These are phyloP conservation scores for Oryzias woworae DNA, from an alignment of 2,113 vertebrate species.

Conservation along the genomic window DNA sequence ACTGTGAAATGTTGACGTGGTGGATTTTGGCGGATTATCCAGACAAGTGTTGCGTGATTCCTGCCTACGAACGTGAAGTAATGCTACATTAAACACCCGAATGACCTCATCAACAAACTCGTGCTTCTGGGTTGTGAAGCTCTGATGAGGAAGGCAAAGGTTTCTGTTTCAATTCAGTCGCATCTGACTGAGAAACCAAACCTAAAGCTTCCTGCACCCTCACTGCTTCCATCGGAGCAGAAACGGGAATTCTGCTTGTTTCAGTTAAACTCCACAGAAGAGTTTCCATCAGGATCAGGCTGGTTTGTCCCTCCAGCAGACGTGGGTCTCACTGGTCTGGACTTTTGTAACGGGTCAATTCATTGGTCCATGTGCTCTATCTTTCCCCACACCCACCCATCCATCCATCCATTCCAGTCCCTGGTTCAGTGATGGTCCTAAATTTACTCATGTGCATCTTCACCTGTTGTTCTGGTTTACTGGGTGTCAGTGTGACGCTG, in stretches of 20 bases:
- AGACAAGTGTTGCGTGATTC: slow-evolving; percentile 36
- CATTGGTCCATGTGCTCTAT: slow-evolving; percentile 6
- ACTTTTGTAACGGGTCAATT: background rate
- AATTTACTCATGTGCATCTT: slow-evolving; percentile 66
- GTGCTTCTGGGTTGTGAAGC: too few relatives aligned
- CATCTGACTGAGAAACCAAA: slow-evolving; percentile 2
- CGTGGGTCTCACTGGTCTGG: background rate
- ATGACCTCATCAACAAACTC: background rate
- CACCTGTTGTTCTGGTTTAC: slow-evolving; percentile 72
- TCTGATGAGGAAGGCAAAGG: too few relatives aligned
- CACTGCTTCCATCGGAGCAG: background rate
- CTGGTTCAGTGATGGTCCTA: slow-evolving; percentile 54
- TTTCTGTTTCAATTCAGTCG: slow-evolving; percentile 59
- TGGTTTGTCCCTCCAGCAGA: too few relatives aligned
- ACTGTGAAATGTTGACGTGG: too few relatives aligned
- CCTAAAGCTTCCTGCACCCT: slow-evolving; percentile 1
- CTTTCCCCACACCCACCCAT: slow-evolving; percentile 11
- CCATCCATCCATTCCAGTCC: slow-evolving; percentile 39
- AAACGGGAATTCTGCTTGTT: too few relatives aligned
- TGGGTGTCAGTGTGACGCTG: slow-evolving; percentile 63
- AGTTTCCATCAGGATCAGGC: too few relatives aligned
- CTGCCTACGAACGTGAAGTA: slow-evolving; percentile 34
- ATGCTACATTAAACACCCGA: slow-evolving; percentile 38
- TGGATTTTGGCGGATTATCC: background rate
- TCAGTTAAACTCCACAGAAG: too few relatives aligned